A percentile compares a stretch with the other conserved stretches of the same genome.
Conservation (phyloP, 2,113 vertebrate genomes). For the Synchiropus splendidus region DNA sequence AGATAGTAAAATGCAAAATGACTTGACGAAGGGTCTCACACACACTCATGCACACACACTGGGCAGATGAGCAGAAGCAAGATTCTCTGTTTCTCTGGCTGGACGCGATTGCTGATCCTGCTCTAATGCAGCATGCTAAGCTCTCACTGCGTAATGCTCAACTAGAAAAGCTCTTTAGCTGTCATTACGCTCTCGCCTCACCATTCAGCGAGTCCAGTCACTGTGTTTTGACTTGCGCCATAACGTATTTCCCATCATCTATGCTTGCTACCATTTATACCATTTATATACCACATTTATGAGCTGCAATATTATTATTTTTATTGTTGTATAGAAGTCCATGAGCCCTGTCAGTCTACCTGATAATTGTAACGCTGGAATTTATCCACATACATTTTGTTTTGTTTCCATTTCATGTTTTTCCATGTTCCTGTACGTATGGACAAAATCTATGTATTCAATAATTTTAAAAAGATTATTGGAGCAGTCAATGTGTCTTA, state of each 20-base stretch:
- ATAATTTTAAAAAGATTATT: no score
- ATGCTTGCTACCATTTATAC: neutral
- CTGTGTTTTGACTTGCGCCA: slow-evolving; percentile 6
- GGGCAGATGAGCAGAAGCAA: slow-evolving; percentile 18
- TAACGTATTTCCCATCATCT: neutral
- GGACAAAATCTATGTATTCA: no score
- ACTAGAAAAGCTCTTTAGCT: slow-evolving; percentile 58
- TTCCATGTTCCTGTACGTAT: no score
- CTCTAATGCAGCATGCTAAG: slow-evolving; percentile 56
- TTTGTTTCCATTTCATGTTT: no score
- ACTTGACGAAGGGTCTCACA: neutral
- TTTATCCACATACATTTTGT: no score
- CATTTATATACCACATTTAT: neutral
- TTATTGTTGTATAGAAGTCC: no score
- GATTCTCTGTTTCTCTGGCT: slow-evolving; percentile 12
- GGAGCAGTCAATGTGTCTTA: no score
- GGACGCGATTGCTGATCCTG: slow-evolving; percentile 47
- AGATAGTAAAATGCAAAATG: no score
- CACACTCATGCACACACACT: slow-evolving; percentile 16
- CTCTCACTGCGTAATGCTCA: slow-evolving; percentile 49
- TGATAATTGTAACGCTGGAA: no score
- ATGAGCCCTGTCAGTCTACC: no score
- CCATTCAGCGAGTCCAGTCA: slow-evolving; percentile 15
- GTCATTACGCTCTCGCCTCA: slow-evolving; percentile 33
- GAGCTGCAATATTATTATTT: no score